Evolutionary conservation across 2,797 vertebrate species (phyloP), one percentile per base, ranked within the genome.

Genomic region (Pachyuromys duprasi): DNA sequence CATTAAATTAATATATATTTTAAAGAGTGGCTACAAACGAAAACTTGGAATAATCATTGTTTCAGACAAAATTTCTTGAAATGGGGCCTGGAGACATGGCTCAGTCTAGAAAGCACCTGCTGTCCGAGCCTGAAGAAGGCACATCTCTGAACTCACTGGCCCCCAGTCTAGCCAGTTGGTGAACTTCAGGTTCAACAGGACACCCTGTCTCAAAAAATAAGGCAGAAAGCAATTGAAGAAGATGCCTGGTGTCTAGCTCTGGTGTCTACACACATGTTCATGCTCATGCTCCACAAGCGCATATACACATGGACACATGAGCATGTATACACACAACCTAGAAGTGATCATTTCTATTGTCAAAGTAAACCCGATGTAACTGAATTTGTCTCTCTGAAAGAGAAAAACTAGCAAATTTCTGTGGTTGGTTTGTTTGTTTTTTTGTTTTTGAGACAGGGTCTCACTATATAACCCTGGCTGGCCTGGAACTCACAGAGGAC

Each of bases 1-100:
- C 39, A 84, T 90, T 63, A 92, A 60, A 76, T 36, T 78, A 62
- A 33, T 26, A n/a, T 92, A 24, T 92, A 91, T 93, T 80, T 53
- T 53, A 65, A 86, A 89, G 17, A 63, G 70, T 22, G 7, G 39
- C 20, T 89, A 65, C 31, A 62, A 39, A 36, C 28, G 39, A 14
- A 20, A 80, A 49, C 60, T 95, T 53, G 60, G 88, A 95, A 65
- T 86, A 76, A 36, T 36, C 26, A 8, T 55, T 22, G 55, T 91
- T 94, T 89, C 45, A 86, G 33, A 49, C 53, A 42, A 53, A 67
- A 53, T 69, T 24, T 53, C 63, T 53, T 26, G 13, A 86, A 53
- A 42, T 17, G 33, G 65, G 42, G 62, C 9, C 42, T 84, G 42
- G 79, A 63, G 80, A 82, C 3, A 26, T 42, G 80, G 15, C 26